phyloP scores from a whole-genome alignment of 2,113 vertebrate genomes.

The Azemiops feae region DNA sequence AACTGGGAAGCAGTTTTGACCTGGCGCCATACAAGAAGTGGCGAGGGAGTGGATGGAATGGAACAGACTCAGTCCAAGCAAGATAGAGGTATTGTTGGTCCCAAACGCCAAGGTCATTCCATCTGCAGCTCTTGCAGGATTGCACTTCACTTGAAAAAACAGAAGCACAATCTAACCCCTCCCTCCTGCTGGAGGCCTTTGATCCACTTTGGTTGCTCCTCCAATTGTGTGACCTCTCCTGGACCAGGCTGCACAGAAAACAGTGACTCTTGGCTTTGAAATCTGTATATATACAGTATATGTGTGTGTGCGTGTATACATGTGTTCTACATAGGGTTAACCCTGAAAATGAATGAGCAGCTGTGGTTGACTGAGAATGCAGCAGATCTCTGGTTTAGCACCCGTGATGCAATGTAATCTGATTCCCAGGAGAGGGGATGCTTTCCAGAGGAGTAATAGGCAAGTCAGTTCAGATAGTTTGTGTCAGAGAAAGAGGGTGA shows the following conservation, averaged over 20 bases:
- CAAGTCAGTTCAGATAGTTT: too few relatives aligned
- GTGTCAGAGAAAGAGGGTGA: too few relatives aligned
- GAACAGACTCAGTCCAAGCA: background rate
- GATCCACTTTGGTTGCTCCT: background rate
- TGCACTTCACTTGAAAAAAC: background rate
- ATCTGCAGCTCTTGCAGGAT: background rate
- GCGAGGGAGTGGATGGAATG: background rate
- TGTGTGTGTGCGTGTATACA: too few relatives aligned
- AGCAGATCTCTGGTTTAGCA: background rate
- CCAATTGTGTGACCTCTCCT: background rate
- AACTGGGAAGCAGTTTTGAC: background rate
- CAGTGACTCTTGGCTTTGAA: background rate
- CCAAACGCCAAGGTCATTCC: background rate
- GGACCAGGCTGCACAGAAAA: background rate
- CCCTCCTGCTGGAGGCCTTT: background rate
- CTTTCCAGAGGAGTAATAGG: too few relatives aligned
- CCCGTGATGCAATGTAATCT: too few relatives aligned
- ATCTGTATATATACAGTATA: background rate
- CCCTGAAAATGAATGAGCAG: background rate
- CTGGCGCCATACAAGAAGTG: background rate
- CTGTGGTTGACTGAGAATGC: background rate
- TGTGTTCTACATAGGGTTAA: background rate
- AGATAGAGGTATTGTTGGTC: background rate
- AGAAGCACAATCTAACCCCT: background rate
- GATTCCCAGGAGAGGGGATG: too few relatives aligned